Conservation (phyloP, 2,888 invertebrate species). For the Diarsia brunnea region DNA sequence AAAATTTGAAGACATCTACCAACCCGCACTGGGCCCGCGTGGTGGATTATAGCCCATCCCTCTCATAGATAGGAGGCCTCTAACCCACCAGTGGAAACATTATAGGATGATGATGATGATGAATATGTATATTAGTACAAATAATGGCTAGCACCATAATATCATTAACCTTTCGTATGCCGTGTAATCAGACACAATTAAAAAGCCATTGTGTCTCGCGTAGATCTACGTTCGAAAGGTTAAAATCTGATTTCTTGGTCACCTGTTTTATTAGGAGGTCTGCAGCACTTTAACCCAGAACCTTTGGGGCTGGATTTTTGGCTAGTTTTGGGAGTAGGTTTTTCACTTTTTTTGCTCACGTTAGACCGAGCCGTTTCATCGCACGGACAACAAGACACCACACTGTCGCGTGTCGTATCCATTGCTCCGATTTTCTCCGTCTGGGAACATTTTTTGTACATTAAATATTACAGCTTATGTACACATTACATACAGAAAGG, state of each 20-base stretch:
- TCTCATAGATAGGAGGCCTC: too few relatives aligned
- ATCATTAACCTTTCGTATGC: too few relatives aligned
- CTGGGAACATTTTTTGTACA: slow-evolving; percentile 55
- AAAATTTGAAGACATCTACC: too few relatives aligned
- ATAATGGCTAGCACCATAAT: neutral
- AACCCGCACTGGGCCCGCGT: too few relatives aligned
- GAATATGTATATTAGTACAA: too few relatives aligned
- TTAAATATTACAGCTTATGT: neutral
- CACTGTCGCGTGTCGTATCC: slow-evolving; percentile 85
- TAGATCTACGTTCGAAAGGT: too few relatives aligned
- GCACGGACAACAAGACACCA: slow-evolving; percentile 86
- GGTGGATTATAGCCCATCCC: too few relatives aligned
- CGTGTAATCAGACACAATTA: too few relatives aligned
- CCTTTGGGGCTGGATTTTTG: slow-evolving; percentile 39
- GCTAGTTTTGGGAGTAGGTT: slow-evolving; percentile 35
- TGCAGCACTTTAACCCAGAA: slow-evolving; percentile 71
- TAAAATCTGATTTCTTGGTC: neutral
- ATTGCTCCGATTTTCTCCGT: slow-evolving; percentile 87
- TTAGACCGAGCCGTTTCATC: slow-evolving; percentile 65
- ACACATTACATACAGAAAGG: neutral
- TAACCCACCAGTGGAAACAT: too few relatives aligned
- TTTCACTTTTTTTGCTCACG: slow-evolving; percentile 43
- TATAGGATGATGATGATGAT: too few relatives aligned
- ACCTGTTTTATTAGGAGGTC: slow-evolving; percentile 69
- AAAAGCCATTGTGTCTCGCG: too few relatives aligned